These are phyloP conservation scores for Cygnus buccinator DNA, from an alignment of 2,113 vertebrate genomes.

Conservation along the genomic window DNA sequence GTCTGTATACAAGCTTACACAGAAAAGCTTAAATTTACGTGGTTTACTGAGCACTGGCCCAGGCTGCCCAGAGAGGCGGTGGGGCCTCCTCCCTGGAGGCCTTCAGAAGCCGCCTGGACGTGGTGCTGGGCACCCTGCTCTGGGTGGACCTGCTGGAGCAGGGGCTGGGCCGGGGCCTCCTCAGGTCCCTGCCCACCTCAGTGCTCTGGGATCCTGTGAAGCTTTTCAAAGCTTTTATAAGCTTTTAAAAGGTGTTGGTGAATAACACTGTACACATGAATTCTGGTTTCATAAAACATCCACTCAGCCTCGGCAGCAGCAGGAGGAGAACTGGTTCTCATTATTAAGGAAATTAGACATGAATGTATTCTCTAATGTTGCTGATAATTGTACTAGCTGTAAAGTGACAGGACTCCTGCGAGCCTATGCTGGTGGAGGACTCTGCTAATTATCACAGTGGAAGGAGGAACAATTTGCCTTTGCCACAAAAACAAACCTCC, in stretches of 20 bases:
- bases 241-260: not conserved
- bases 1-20: not conserved
- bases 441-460: conserved; percentile 20
- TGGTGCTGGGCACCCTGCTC: too few species aligned
- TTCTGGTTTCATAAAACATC: not conserved
- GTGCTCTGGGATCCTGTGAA: not conserved
- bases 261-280: not conserved
- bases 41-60: not conserved
- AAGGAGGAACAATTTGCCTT: conserved; percentile 3
- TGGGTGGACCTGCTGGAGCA: too few species aligned
- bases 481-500: not conserved
- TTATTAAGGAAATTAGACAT: not conserved
- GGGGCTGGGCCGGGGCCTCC: too few species aligned
- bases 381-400: not conserved
- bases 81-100: too few species aligned
- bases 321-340: not conserved
- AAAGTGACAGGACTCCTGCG: not conserved
- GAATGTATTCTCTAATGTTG: not conserved
- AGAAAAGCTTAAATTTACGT: not conserved
- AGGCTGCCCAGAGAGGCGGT: too few species aligned
- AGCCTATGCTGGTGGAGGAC: not conserved
- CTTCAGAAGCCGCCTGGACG: too few species aligned
- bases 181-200: too few species aligned
- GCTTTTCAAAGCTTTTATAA: not conserved
- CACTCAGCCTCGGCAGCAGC: not conserved